Evolutionary conservation across 2,888 invertebrate genomes (phyloP), one percentile per base, ranked within the genome.

Genomic region (Eurois occulta): DNA sequence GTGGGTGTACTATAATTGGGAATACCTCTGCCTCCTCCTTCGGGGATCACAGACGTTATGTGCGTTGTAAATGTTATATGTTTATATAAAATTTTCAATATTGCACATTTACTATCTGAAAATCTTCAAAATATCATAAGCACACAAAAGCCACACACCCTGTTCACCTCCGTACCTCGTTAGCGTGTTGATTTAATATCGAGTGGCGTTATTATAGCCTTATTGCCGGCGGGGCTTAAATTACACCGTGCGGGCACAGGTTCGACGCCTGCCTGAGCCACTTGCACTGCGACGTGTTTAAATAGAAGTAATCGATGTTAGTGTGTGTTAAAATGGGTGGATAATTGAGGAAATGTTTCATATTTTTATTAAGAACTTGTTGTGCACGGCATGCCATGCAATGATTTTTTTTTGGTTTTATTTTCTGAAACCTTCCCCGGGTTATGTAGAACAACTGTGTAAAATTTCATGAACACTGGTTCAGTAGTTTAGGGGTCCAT

Each of bases 141-240:
- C n/a, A n/a, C 8, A n/a, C 6, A 72, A 71, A 76, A 62, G 13
- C 21, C 28, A 28, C 60, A 72, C 90, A 87, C 13, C 81, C 89
- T 90, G 86, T 90, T 68, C 38, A 68, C 46, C 68, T 41, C 28
- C 28, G 11, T 21, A 70, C 78, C 91, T 94, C 92, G 93, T 94
- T 93, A 94, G 86, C 90, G 90, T 93, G 92, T 93, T 93, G 91
- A 94, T 91, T 93, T 92, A 91, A 89, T 85, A 85, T 85, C 78
- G 78, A 85, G 80, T 80, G 75, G 85, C 77, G 82, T 87, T 85
- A 89, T 92, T 91, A 91, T 87, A 76, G 84, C 78, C 86, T 87
- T 81, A 89, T 88, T 86, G 88, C 86, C 86, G 85, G 82, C 78
- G 80, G 76, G 71, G 67, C 71, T 75, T 72, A 86, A 89, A 90